Evolutionary conservation across 2,113 vertebrate genomes (phyloP), one percentile per base, ranked within the genome.

Genomic region (Meriones unguiculatus): DNA sequence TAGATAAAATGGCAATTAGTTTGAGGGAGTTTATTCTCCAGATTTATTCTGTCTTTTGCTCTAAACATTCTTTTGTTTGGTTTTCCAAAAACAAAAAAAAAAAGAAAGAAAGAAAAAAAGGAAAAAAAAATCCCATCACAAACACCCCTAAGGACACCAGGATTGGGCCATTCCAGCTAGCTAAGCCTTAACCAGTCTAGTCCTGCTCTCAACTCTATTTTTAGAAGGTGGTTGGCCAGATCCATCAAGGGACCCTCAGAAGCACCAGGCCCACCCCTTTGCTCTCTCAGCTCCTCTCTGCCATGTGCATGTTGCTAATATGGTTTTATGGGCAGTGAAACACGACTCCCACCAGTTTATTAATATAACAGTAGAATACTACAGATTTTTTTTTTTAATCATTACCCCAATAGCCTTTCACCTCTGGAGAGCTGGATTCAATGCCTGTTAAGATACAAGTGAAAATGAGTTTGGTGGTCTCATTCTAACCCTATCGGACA

Each of bases 321-420:
- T 97, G 96, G 46, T 89, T 46, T 97, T 94, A 96, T 98, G 98
- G 97, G 97, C 95, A 97, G 97, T 97, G 98, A 98, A 98, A 98
- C 98, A 98, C 98, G 98, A 98, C 98, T 98, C 98, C 98, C 28
- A 98, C 94, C 96, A 96, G 96, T 97, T 98, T 97, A 98, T 98
- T 97, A 98, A 97, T 98, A 98, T 97, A 98, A 98, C 98, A 97
- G 98, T 97, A 98, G 97, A 98, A 97, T 93, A 98, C 98, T 98
- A 98, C 98, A 98, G 98, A 95, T 98, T 81, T 98, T 98, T 98
- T 97, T 97, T 98, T 98, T 98, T 96, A 78, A 98, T 98, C 98
- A 98, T 98, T 98, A 98, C 98, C 98, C 98, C 98, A 99, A 99
- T 98, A 99, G 98, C 98, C 98, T 99, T 99, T 98, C 98, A 98